phyloP scores from a whole-genome alignment of 2,113 vertebrate genomes.

The Chionomys nivalis region DNA sequence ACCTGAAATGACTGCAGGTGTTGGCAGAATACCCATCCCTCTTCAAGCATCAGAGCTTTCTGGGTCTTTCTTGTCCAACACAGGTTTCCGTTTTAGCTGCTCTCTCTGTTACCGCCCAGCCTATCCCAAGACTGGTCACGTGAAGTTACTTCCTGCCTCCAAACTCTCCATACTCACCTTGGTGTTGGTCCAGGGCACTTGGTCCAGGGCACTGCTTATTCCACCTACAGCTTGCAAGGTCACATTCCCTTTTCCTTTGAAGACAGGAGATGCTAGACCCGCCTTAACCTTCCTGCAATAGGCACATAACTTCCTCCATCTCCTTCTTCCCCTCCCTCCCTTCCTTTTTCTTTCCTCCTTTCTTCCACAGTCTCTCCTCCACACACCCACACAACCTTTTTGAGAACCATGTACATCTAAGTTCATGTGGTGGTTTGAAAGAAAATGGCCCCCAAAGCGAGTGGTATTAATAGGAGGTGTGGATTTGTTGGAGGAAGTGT shows the following conservation, averaged over 20 bases:
- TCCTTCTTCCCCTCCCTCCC: no score
- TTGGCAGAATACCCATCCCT: neutral
- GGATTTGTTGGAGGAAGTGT: no score
- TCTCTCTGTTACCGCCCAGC: accelerated
- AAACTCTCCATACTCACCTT: no score
- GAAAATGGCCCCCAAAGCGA: no score
- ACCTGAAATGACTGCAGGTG: neutral
- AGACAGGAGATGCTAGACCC: neutral
- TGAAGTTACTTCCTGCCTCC: neutral
- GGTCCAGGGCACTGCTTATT: neutral
- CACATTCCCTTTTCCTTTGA: neutral
- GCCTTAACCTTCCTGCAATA: neutral
- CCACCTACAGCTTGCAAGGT: neutral
- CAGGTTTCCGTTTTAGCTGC: neutral
- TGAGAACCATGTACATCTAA: neutral
- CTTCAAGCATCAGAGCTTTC: neutral
- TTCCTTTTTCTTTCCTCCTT: no score
- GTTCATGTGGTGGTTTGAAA: neutral
- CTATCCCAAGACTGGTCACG: neutral
- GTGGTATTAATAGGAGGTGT: no score
- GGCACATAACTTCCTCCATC: neutral
- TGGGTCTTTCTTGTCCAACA: neutral
- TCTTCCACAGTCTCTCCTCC: neutral
- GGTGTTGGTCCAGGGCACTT: neutral
- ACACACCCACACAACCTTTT: neutral